Evolutionary conservation across 1,140 invertebrate genomes (phyloP).

Genomic region (Phenacoccus solenopsis): DNA sequence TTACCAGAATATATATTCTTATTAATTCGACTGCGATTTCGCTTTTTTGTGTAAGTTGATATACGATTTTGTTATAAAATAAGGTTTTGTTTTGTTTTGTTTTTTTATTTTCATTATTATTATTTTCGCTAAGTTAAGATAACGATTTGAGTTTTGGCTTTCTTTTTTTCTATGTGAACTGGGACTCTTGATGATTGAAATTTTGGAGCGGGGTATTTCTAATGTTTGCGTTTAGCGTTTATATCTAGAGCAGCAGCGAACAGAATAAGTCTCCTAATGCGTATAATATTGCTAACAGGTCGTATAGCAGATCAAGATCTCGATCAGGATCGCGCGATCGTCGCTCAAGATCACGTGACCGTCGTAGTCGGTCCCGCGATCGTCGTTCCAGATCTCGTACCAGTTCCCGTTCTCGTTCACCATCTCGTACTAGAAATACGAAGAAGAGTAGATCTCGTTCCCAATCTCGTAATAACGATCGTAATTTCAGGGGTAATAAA

Average conservation of each 20-base stretch:
- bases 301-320: not conserved
- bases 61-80: conserved; percentile 8
- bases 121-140: too few relatives aligned
- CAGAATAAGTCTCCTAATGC: too few relatives aligned
- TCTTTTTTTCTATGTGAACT: too few relatives aligned
- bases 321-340: conserved; percentile 1
- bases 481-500: not conserved
- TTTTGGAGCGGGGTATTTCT: too few relatives aligned
- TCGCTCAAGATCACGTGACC: not conserved
- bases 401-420: not conserved
- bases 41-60: conserved; percentile 5
- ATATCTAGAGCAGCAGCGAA: too few relatives aligned
- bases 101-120: too few relatives aligned
- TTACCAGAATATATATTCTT: not conserved
- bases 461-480: not conserved
- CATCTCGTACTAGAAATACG: not conserved
- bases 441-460: conserved; percentile 8
- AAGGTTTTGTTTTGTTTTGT: not conserved
- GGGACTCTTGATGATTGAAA: too few relatives aligned
- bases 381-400: not conserved
- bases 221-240: too few relatives aligned
- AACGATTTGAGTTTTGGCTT: too few relatives aligned
- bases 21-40: conserved; percentile 10
- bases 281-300: not conserved
- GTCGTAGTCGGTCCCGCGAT: not conserved